A percentile compares a stretch with the other conserved stretches of the same genome.
Conservation (phyloP, 2,113 vertebrate genomes). For the Copsychus sechellarum region DNA sequence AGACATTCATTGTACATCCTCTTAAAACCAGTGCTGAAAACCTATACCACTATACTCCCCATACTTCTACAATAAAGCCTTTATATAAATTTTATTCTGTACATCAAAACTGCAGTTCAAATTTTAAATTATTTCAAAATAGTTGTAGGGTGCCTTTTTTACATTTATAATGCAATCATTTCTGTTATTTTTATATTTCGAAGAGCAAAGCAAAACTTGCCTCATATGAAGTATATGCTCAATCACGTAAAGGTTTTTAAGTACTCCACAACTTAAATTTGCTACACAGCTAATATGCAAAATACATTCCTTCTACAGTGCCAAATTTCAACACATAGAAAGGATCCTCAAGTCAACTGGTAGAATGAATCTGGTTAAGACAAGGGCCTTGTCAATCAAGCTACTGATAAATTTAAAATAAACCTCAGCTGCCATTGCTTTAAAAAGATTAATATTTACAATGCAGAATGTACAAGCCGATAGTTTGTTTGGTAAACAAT, state of each 20-base stretch:
- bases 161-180: background rate
- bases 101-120: background rate
- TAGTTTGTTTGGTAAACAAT: slow-evolving; percentile 33
- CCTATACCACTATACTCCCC: background rate
- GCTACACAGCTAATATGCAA: background rate
- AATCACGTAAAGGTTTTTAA: background rate
- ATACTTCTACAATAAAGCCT: background rate
- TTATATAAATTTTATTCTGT: background rate
- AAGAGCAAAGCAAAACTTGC: background rate
- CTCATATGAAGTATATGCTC: background rate
- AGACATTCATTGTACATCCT: fast-evolving
- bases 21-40: background rate
- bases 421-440: background rate
- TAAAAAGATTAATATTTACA: background rate
- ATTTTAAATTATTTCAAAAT: background rate
- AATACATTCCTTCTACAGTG: background rate
- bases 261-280: background rate
- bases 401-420: background rate
- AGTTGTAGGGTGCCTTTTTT: background rate
- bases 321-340: background rate
- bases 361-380: background rate
- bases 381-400: slow-evolving; percentile 6
- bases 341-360: background rate
- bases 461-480: background rate
- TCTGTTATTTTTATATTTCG: background rate